phyloP scores from a whole-genome alignment of 2,888 invertebrate species.

The Morpho helenor region DNA sequence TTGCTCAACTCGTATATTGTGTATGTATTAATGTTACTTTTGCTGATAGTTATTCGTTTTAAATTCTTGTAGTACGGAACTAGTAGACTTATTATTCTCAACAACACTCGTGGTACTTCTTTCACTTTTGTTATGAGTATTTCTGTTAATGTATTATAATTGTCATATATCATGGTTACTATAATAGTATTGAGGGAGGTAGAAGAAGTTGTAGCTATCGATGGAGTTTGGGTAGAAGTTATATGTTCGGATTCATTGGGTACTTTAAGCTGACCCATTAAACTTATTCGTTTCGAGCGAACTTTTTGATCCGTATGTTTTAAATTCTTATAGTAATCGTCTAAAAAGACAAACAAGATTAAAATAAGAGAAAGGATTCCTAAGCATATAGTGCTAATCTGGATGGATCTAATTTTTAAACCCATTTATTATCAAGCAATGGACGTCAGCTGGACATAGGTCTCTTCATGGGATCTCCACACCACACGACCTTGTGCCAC shows the following conservation, averaged over 20 bases:
- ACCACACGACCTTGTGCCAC: too few relatives aligned
- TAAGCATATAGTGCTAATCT: too few relatives aligned
- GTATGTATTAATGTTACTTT: slow-evolving; percentile 36
- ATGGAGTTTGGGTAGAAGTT: not conserved
- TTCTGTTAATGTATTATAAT: slow-evolving; percentile 38
- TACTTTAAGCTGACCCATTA: slow-evolving; percentile 11
- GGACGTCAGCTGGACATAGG: too few relatives aligned
- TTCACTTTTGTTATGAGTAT: slow-evolving; percentile 34
- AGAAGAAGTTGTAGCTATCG: slow-evolving; percentile 4
- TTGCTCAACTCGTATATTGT: slow-evolving; percentile 44
- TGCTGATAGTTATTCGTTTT: slow-evolving; percentile 37
- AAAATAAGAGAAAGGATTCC: not conserved
- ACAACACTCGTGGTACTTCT: slow-evolving; percentile 34
- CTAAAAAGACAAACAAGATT: slow-evolving; percentile 25
- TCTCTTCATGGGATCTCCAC: too few relatives aligned
- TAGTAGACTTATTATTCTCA: slow-evolving; percentile 40
- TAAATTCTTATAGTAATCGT: slow-evolving; percentile 28
- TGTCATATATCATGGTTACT: slow-evolving; percentile 35
- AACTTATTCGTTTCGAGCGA: slow-evolving; percentile 25
- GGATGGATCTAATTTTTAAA: too few relatives aligned
- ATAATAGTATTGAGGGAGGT: slow-evolving; percentile 29
- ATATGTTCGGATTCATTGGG: not conserved
- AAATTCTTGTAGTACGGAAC: slow-evolving; percentile 35
- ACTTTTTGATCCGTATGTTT: slow-evolving; percentile 24
- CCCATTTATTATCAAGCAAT: too few relatives aligned